These are phyloP conservation scores for Drosophila multiciliata DNA, from an alignment of 2,888 invertebrate species.

Conservation along the genomic window DNA sequence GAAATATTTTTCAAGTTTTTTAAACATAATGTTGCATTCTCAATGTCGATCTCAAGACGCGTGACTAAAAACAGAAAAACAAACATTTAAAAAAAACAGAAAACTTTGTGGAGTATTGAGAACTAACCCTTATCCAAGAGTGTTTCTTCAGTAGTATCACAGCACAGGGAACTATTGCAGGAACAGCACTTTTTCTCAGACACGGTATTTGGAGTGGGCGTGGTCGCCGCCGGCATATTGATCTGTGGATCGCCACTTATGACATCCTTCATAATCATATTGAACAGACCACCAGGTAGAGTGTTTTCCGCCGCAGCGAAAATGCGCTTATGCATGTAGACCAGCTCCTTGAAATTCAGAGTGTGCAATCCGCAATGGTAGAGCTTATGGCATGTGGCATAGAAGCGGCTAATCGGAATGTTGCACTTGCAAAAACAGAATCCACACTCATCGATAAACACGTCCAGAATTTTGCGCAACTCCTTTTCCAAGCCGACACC, in stretches of 20 bases:
- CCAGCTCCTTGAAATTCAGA: constrained; percentile 76
- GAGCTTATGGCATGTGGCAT: constrained; percentile 79
- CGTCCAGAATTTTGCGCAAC: constrained; percentile 75
- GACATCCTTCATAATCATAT: constrained; percentile 70
- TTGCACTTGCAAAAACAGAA: constrained; percentile 78
- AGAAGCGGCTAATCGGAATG: constrained; percentile 76
- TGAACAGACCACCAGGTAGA: constrained; percentile 76
- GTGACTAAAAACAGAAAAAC: constrained; percentile 59
- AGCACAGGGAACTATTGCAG: constrained; percentile 74
- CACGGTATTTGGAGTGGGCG: neutral
- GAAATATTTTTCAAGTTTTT: constrained; percentile 68
- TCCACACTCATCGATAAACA: constrained; percentile 78
- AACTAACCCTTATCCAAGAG: constrained; percentile 79
- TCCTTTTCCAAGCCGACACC: constrained; percentile 76
- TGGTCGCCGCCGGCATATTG: neutral
- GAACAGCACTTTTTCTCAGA: constrained; percentile 71
- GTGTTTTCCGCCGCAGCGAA: constrained; percentile 77
- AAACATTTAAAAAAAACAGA: neutral
- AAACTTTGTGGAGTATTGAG: neutral
- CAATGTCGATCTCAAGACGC: constrained; percentile 80
- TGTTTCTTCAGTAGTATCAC: constrained; percentile 78
- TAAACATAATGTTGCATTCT: constrained; percentile 75
- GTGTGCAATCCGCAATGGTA: constrained; percentile 78
- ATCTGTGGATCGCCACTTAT: constrained; percentile 33
- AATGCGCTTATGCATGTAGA: constrained; percentile 81